These are phyloP conservation scores for Triplophysa bombifrons DNA, from an alignment of 2,797 vertebrate genomes.

Conservation along the genomic window DNA sequence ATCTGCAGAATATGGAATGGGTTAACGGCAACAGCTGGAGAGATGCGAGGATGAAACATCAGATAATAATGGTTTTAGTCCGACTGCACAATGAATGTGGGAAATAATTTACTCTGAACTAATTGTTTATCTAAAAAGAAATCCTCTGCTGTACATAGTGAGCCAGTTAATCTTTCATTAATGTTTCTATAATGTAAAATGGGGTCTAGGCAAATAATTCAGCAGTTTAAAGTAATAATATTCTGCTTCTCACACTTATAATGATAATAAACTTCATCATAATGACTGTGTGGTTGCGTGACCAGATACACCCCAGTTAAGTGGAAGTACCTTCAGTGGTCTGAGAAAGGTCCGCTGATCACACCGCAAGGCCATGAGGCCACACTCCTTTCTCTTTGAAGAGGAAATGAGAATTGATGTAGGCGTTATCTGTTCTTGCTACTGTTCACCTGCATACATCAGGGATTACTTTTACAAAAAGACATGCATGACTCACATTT, in stretches of 20 bases:
- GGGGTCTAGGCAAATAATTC: not conserved
- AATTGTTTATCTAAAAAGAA: no score
- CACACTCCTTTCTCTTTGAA: not conserved
- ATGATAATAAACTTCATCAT: not conserved
- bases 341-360: not conserved
- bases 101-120: not conserved
- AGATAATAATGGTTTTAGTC: not conserved
- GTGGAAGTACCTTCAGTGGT: not conserved
- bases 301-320: not conserved
- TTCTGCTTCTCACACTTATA: not conserved
- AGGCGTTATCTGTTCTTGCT: not conserved
- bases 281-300: not conserved
- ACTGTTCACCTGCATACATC: not conserved
- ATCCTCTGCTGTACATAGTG: no score
- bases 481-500: not conserved
- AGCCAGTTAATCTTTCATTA: no score
- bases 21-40: not conserved
- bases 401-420: constrained; percentile 10
- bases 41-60: not conserved
- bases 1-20: not conserved
- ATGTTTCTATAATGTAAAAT: no score
- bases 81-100: not conserved
- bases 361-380: not conserved
- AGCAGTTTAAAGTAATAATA: not conserved
- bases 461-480: not conserved